Base-by-base conservation (phyloP, 2,797 vertebrate species). In the Helicolenus hilgendorfi region DNA sequence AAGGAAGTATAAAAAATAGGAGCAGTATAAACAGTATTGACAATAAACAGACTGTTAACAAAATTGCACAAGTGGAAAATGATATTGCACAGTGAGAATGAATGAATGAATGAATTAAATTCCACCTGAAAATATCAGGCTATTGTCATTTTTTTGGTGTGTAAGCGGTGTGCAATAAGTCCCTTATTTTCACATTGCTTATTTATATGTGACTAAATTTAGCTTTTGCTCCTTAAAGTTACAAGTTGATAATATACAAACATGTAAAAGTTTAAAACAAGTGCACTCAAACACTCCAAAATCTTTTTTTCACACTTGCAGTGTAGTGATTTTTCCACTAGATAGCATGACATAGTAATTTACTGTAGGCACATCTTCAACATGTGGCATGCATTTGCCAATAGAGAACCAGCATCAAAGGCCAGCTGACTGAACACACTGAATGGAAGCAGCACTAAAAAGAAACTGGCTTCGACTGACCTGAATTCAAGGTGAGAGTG, bases 241-340 rank as follows among this genome's bases (percentile, higher is more conserved):
- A 11, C 0, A 2, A 18, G 0, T 13, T 64, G 1, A 58, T 58
- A 7, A 31, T 11, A 27, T 24, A 18, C 1, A 69, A 55, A 65
- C 0, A 15, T 59, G 6, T 38, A 3, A 33, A n/a, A 4, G 7
- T 26, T 38, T 56, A 31, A 31, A 69, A 31, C 4, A 15, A 29
- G 20, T 35, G 49, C 14, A 60, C 11, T 24, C 24, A 29, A 14
- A 15, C 3, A 20, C 38, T 7, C 0, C 4, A 1, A 58, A 62
- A 15, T 35, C 2, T 8, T 38, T 1, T 8, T 35, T 81, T 60
- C n/a, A 26, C 77, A 74, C 11, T 45, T 53, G 1, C 20, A 20
- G 70, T 89, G n/a, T 71, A 60, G 14, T 11, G 1, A n/a, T 1
- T n/a, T n/a, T n/a, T 60, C 89, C 96, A 91, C 83, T 35, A 94